Base-by-base conservation (phyloP, 2,797 vertebrate genomes). In the Poeciliopsis presidionis region DNA sequence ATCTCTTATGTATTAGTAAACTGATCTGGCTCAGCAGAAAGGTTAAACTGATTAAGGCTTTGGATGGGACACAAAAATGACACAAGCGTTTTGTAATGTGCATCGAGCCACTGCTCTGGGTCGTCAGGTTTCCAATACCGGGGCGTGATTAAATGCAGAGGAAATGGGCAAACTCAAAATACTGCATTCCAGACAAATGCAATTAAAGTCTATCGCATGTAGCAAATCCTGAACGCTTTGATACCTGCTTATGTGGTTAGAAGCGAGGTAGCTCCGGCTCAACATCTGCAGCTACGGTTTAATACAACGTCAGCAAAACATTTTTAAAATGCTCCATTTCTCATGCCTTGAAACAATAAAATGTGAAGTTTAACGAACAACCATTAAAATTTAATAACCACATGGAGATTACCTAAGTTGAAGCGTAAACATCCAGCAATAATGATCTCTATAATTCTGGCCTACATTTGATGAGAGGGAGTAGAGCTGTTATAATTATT, bases 11-110 rank as follows among this genome's bases (percentile, higher is more conserved):
- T 87, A 92, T 92, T 87, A 87, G 93, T 93, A 94, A 95, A 92
- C 83, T 72, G 94, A 95, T 94, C 92, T 86, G 89, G 86, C 88
- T 92, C 83, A 87, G 87, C 86, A 90, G 61, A 87, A 76, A 92
- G 91, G 95, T 95, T 95, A 95, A 96, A 94, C 87, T 93, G 83
- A 96, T 96, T 96, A 95, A 83, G 90, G 53, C 67, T 91, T 90
- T 94, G 94, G 93, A 94, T 90, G 73, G 85, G 79, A 91, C 90
- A 92, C 93, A 93, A 91, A 94, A 92, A 95, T 95, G 94, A 96
- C 94, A 94, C 94, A 95, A 93, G 89, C 83, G 76, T 78, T 86
- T 76, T 90, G 94, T 89, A 93, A 94, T 91, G 90, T 83, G 86
- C 78, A 90, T 90, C 51, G 81, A 78, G 82, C 47, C 79, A 46